Base-by-base conservation (phyloP, 2,113 vertebrate genomes). In the Triplophysa siluroides region DNA sequence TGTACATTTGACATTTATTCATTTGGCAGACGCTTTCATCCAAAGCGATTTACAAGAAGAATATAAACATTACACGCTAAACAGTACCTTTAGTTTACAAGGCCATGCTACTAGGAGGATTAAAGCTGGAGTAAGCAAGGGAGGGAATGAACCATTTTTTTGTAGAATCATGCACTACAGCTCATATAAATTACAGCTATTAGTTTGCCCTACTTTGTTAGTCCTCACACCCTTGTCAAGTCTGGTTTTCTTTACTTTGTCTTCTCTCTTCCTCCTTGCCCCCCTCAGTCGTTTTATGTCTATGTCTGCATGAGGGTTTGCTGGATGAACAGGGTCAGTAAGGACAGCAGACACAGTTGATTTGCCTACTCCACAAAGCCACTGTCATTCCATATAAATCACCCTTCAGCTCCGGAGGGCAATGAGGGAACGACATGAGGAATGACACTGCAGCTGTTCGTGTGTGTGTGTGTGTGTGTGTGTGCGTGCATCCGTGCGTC, bases 361-460 rank as follows among this genome's bases (percentile, higher is more conserved):
- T 86, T 83, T 85, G 84, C 80, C 85, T 88, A 85, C 85, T 80
- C 2, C 86, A 88, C 76, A 83, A 86, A 89, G 85, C 87, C 54
- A 76, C 86, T 92, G 91, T 92, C 91, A 90, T 86, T 87, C 86
- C 58, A 65, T 76, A 92, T 91, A 88, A 78, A 88, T 91, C 89
- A 88, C 81, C 61, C 77, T 60, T 71, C 65, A 72, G 87, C 83
- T 33, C 50, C 50, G 72, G 38, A 58, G 47, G 69, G 60, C 66
- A 67, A 45, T 45, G 33, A 9, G 63, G 63, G 54, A 47, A 88
- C 3, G 26, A 29, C 26, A 29, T 29, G 26, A 29, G 26, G 26
- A 29, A 29, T 88, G 89, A 90, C 88, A 81, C 86, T 86, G 87
- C 87, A 86, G 86, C 87, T 82, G 86, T 76, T 26, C 26, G 43